Conservation (phyloP, 2,888 invertebrate species). For the Teleiodes luculella region DNA sequence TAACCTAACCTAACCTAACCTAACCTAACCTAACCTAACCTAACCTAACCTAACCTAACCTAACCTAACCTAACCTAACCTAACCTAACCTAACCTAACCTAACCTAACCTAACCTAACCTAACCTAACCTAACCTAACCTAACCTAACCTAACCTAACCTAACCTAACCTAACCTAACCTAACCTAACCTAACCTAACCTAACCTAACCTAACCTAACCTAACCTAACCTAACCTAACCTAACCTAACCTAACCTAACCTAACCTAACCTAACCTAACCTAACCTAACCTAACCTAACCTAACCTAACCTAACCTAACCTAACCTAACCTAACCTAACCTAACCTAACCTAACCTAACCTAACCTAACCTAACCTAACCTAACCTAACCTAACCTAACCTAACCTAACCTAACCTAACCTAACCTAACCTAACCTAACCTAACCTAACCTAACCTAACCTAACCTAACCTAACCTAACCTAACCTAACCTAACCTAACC, state of each 20-base stretch:
- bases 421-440: constrained; percentile 1
- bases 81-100: constrained; percentile 12
- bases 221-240: constrained; percentile 5
- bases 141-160: constrained; percentile 12
- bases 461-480: constrained; percentile 13
- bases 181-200: constrained; percentile 12
- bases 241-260: constrained; percentile 6
- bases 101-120: constrained; percentile 12
- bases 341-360: constrained; percentile 14
- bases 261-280: constrained; percentile 5
- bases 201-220: constrained; percentile 8
- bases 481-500: constrained; percentile 14
- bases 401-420: constrained; percentile 12
- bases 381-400: constrained; percentile 12
- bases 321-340: constrained; percentile 12
- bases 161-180: constrained; percentile 15
- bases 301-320: not conserved
- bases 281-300: constrained; percentile 6
- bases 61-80: constrained; percentile 15
- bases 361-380: constrained; percentile 10
- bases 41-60: constrained; percentile 19
- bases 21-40: constrained; percentile 19
- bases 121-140: constrained; percentile 12
- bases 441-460: constrained; percentile 1
- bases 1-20: constrained; percentile 17